Percentiles rank a stretch among this genome's conserved stretches.
Conservation (phyloP, 2,888 invertebrate genomes). For the Hybos culiciformis region DNA sequence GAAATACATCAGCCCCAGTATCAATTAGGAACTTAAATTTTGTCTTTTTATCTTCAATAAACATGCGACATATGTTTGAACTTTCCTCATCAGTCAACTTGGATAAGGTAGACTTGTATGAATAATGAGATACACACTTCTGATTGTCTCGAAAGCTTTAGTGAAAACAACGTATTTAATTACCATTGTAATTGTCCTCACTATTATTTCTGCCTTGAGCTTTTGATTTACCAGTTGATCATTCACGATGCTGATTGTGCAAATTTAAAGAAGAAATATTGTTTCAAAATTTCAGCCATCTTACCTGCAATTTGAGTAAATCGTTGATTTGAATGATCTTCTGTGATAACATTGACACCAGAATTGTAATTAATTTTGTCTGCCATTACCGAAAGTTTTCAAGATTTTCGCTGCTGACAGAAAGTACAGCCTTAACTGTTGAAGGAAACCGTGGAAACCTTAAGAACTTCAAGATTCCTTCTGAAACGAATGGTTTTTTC, state of each 20-base stretch:
- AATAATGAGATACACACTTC: not conserved
- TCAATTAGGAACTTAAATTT: not conserved
- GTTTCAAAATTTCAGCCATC: no score
- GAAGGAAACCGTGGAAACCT: not conserved
- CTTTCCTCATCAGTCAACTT: no score
- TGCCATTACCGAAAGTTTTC: not conserved
- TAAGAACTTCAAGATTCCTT: no score
- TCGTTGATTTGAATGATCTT: no score
- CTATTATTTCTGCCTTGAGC: no score
- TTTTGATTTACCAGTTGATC: no score
- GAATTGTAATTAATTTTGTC: not conserved
- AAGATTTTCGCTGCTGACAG: not conserved
- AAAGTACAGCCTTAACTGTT: not conserved
- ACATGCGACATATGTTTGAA: no score
- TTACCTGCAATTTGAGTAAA: no score
- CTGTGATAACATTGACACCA: no score
- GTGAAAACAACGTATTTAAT: not conserved
- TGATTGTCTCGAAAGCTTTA: not conserved
- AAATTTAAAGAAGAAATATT: no score
- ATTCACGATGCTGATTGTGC: no score
- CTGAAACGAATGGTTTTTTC: not conserved
- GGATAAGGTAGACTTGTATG: not conserved
- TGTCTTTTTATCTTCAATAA: not conserved
- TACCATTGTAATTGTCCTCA: no score
- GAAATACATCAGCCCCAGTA: not conserved